These are phyloP conservation scores for Nematostella vectensis DNA, from an alignment of 92 coral and sea anemone species.

Conservation along the genomic window DNA sequence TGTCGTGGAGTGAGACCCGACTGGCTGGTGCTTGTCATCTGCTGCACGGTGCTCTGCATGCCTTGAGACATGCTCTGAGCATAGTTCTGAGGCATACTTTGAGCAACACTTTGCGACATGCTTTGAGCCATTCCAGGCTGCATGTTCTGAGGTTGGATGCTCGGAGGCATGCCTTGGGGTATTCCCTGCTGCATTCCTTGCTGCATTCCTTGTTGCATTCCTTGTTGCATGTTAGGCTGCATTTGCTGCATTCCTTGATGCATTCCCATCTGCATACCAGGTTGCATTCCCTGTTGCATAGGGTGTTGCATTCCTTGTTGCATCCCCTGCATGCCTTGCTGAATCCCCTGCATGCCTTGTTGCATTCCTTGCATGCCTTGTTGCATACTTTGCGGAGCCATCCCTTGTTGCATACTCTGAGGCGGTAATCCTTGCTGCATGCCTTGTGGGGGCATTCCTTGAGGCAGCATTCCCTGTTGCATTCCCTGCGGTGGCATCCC, in stretches of 20 bases:
- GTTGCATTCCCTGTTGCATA: conserved; percentile 64
- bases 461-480: conserved; percentile 51
- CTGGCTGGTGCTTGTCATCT: conserved; percentile 56
- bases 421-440: conserved; percentile 64
- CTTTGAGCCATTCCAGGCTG: conserved; percentile 58
- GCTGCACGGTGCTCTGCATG: conserved; percentile 52
- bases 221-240: conserved; percentile 59
- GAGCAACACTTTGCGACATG: conserved; percentile 43
- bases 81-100: conserved; percentile 34
- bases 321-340: conserved; percentile 61
- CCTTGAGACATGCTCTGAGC: conserved; percentile 50
- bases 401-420: conserved; percentile 60
- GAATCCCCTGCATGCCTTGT: conserved; percentile 71
- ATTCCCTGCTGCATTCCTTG: conserved; percentile 33
- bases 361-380: conserved; percentile 66
- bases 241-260: conserved; percentile 50
- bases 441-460: conserved; percentile 69
- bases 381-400: conserved; percentile 62
- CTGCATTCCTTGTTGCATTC: conserved; percentile 56
- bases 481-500: conserved; percentile 63
- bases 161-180: conserved; percentile 50
- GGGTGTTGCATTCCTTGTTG: conserved; percentile 54
- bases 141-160: conserved; percentile 37
- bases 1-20: conserved; percentile 59
- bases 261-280: conserved; percentile 50